Conservation (phyloP, 2,797 vertebrate species). For the Tragopan temminckii region DNA sequence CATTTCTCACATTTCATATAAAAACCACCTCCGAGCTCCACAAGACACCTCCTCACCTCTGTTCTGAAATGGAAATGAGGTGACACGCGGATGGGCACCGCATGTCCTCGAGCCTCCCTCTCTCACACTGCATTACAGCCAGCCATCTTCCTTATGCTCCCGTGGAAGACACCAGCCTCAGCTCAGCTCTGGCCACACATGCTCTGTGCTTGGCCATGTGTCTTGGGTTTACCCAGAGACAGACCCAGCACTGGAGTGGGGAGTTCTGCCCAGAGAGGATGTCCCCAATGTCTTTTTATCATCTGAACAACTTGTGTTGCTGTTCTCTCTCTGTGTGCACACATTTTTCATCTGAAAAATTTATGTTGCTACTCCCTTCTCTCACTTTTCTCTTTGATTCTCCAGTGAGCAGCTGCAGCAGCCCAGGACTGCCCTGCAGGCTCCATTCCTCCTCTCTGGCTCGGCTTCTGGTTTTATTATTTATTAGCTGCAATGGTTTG, state of each 20-base stretch:
- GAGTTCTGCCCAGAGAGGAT: background rate
- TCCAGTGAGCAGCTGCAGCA: background rate
- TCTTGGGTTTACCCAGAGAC: background rate
- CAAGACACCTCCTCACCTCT: conserved; percentile 23
- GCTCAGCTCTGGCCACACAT: rapidly evolving
- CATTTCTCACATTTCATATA: conserved; percentile 43
- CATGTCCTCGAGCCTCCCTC: background rate
- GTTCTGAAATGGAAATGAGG: background rate
- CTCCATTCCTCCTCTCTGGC: background rate
- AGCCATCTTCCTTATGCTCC: background rate
- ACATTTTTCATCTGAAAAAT: background rate
- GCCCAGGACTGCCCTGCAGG: background rate
- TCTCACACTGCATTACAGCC: background rate
- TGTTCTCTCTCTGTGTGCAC: rapidly evolving
- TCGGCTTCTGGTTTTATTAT: background rate
- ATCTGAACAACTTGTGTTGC: background rate
- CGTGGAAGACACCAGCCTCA: background rate
- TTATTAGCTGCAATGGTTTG: background rate
- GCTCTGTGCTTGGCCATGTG: rapidly evolving
- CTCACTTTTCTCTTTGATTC: background rate
- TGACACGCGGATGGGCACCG: background rate
- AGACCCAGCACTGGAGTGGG: background rate
- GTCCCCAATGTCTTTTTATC: rapidly evolving
- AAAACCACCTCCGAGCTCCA: conserved; percentile 48
- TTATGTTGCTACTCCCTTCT: background rate